phyloP scores from a whole-genome alignment of 2,888 invertebrate genomes.

The Odontothrips loti region DNA sequence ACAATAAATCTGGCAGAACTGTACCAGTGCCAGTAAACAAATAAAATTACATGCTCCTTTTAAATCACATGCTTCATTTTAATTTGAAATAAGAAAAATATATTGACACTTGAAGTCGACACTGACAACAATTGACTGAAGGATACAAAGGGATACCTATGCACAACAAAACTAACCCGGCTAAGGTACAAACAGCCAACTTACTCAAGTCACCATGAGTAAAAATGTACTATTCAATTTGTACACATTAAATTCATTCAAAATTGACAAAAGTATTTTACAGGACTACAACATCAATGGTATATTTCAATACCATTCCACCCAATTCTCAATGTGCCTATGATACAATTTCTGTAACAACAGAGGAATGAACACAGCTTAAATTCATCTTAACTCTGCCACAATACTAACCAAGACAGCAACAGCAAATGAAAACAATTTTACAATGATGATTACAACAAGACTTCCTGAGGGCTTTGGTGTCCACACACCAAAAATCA shows the following conservation, averaged over 20 bases:
- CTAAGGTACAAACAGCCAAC: background rate
- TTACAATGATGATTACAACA: background rate
- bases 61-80: background rate
- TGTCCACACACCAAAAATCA: background rate
- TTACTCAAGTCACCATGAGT: background rate
- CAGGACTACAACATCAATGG: background rate
- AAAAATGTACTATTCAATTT: background rate
- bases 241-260: slow-evolving; percentile 7
- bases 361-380: slow-evolving; percentile 14
- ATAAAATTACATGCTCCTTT: slow-evolving; percentile 12
- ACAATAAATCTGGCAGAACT: slow-evolving; percentile 18
- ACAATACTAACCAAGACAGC: background rate
- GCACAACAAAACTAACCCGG: background rate
- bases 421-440: slow-evolving; percentile 9
- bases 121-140: slow-evolving; percentile 8
- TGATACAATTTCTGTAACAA: background rate
- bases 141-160: background rate
- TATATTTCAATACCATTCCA: background rate
- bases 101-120: slow-evolving; percentile 7
- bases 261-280: slow-evolving; percentile 12
- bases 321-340: background rate
- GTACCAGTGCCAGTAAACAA: slow-evolving; percentile 9
- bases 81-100: slow-evolving; percentile 22
- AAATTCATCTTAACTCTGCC: background rate
- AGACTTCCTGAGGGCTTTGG: background rate